Conservation (phyloP, 2,888 invertebrate genomes). For the Ptychoptera albimana region DNA sequence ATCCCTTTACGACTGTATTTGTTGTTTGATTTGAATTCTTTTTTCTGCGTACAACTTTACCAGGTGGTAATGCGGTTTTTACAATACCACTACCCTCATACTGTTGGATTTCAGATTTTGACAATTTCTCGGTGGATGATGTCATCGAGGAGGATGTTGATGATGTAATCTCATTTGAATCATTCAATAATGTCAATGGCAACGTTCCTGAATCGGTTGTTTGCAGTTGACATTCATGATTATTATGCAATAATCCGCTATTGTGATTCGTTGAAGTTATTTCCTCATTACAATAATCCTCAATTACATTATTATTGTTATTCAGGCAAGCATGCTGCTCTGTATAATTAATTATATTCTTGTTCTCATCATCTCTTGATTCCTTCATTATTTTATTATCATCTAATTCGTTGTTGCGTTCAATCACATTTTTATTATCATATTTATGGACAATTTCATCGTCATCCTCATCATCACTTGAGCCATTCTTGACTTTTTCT, state of each 20-base stretch:
- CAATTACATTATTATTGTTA: slow-evolving; percentile 4
- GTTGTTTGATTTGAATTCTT: slow-evolving; percentile 16
- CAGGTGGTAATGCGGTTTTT: slow-evolving; percentile 51
- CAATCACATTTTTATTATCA: slow-evolving; percentile 5
- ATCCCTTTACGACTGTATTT: slow-evolving; percentile 17
- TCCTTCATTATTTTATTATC: slow-evolving; percentile 1
- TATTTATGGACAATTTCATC: slow-evolving; percentile 2
- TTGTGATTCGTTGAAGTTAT: not conserved
- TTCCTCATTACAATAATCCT: not conserved
- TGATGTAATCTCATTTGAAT: not conserved
- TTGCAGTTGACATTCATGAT: slow-evolving; percentile 4
- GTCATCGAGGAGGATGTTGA: slow-evolving; percentile 22
- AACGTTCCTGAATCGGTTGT: not conserved
- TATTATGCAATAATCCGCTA: slow-evolving; percentile 1
- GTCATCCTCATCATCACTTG: slow-evolving; percentile 6
- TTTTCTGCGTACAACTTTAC: slow-evolving; percentile 40
- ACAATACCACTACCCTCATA: slow-evolving; percentile 36
- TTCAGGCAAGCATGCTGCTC: slow-evolving; percentile 1
- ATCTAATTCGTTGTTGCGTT: slow-evolving; percentile 2
- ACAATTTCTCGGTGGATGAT: slow-evolving; percentile 6
- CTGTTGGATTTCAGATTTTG: no score
- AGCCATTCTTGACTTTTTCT: slow-evolving; percentile 1
- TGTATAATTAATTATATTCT: slow-evolving; percentile 12
- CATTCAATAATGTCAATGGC: not conserved
- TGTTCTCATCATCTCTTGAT: not conserved